Evolutionary conservation across 2,888 invertebrate species (phyloP).

Genomic region (Aethes cnicana): DNA sequence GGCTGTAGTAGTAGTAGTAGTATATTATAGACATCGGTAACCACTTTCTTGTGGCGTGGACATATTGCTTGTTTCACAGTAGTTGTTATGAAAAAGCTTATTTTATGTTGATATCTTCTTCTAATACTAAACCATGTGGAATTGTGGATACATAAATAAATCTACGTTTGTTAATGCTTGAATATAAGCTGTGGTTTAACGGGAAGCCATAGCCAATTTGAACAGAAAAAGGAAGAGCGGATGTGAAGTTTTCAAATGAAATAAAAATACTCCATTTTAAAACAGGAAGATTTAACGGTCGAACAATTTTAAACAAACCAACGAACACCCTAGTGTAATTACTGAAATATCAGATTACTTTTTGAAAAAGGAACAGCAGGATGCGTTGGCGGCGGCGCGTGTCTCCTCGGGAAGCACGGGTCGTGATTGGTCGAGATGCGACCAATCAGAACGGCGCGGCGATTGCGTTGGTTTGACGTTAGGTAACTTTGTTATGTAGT

Average conservation of each 20-base stretch:
- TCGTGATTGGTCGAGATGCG: conserved; percentile 1
- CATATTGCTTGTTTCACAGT: too few relatives aligned
- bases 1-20: too few relatives aligned
- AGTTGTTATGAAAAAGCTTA: too few relatives aligned
- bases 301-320: conserved; percentile 6
- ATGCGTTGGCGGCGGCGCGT: conserved; percentile 24
- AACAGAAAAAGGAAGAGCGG: too few relatives aligned
- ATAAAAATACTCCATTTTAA: not conserved
- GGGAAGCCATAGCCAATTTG: too few relatives aligned
- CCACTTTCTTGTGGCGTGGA: too few relatives aligned
- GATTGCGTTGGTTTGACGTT: not conserved
- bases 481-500: conserved; percentile 2
- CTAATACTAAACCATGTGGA: too few relatives aligned
- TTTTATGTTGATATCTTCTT: too few relatives aligned
- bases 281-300: conserved; percentile 11
- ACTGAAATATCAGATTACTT: conserved; percentile 27
- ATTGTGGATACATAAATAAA: too few relatives aligned
- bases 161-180: too few relatives aligned
- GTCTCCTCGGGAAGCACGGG: conserved; percentile 14
- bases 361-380: conserved; percentile 30
- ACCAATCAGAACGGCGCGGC: not conserved
- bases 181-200: too few relatives aligned
- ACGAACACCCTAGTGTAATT: conserved; percentile 19
- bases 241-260: not conserved
- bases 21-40: too few relatives aligned